These are phyloP conservation scores for Bos indicus DNA, from an alignment of 2,113 vertebrate genomes.

Conservation along the genomic window DNA sequence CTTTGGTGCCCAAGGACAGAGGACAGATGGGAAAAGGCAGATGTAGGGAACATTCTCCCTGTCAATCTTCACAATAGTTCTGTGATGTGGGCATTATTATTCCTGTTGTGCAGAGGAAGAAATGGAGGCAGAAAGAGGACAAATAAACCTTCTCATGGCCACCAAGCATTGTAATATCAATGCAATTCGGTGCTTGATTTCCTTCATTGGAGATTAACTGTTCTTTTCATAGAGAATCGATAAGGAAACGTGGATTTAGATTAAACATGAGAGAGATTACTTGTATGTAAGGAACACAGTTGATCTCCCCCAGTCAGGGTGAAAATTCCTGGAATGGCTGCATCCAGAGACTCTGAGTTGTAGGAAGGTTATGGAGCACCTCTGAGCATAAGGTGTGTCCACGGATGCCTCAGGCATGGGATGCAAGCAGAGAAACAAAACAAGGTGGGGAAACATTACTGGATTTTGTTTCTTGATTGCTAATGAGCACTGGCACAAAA, in stretches of 20 bases:
- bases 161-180: not conserved
- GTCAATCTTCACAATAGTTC: not conserved
- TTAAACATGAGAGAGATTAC: not conserved
- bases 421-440: not conserved
- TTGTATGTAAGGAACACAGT: not conserved
- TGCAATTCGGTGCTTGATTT: not conserved
- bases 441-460: not conserved
- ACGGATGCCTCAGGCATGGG: rapidly evolving
- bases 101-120: not conserved
- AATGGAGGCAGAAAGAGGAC: not conserved
- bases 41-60: not conserved
- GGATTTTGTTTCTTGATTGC: not conserved
- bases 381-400: not conserved
- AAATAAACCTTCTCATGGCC: not conserved
- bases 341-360: not conserved
- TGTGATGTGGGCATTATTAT: not conserved
- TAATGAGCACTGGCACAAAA: not conserved
- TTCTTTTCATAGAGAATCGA: not conserved
- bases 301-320: not conserved
- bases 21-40: not conserved
- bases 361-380: not conserved
- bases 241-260: not conserved
- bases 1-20: not conserved
- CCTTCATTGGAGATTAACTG: not conserved
- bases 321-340: not conserved